These are phyloP conservation scores for Centropristis striata DNA, from an alignment of 2,113 vertebrate species.

Conservation along the genomic window DNA sequence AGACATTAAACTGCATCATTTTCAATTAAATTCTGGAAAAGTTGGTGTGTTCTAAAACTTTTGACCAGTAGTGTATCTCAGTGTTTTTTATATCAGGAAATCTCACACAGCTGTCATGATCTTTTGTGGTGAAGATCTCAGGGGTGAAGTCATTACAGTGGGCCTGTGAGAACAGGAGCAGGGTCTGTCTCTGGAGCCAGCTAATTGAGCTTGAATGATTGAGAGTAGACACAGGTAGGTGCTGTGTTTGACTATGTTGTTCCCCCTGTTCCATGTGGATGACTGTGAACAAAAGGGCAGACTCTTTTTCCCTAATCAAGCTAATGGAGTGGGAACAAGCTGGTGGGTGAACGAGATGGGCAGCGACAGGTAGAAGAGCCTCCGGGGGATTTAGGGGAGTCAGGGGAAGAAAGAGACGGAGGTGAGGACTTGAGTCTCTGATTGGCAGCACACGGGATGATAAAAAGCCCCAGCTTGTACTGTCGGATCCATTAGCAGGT, in stretches of 20 bases:
- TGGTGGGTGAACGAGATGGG: conserved; percentile 47
- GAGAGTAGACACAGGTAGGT: conserved; percentile 46
- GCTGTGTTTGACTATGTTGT: conserved; percentile 21
- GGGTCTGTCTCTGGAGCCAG: conserved; percentile 57
- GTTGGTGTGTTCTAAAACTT: too few species aligned
- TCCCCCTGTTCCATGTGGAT: conserved; percentile 72
- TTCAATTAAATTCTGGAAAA: too few species aligned
- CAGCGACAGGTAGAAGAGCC: conserved; percentile 62
- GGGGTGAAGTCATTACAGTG: conserved; percentile 37
- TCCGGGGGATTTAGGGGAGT: conserved; percentile 33
- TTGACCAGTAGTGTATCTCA: too few species aligned
- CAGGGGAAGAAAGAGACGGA: not conserved
- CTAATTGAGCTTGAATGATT: conserved; percentile 65
- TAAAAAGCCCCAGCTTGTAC: conserved; percentile 43
- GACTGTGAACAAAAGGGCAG: conserved; percentile 79
- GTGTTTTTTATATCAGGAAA: not conserved
- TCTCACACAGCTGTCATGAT: too few species aligned
- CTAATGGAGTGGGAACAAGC: conserved; percentile 70
- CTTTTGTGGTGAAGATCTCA: too few species aligned
- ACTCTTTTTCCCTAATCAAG: conserved; percentile 76
- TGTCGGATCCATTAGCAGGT: conserved; percentile 52
- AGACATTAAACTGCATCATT: too few species aligned
- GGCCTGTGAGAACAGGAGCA: conserved; percentile 63
- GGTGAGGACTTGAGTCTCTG: conserved; percentile 13
- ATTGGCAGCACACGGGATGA: conserved; percentile 47